Conservation (phyloP, 2,113 vertebrate species). For the Ciconia stormi region DNA sequence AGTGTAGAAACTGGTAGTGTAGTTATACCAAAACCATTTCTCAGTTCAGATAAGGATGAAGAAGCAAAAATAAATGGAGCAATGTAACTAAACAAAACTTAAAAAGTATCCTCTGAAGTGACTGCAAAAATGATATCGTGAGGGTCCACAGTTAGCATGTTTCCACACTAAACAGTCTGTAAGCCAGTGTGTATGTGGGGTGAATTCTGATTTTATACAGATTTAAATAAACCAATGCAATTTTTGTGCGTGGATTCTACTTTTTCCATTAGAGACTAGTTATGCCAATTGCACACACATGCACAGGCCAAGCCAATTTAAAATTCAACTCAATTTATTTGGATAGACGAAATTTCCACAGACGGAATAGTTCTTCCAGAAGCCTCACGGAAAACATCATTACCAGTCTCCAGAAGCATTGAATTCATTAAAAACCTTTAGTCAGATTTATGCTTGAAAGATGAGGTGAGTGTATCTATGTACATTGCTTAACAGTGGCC, state of each 20-base stretch:
- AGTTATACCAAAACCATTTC: background rate
- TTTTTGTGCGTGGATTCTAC: background rate
- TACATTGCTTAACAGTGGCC: background rate
- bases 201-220: background rate
- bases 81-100: background rate
- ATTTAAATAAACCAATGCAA: background rate
- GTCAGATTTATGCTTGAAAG: background rate
- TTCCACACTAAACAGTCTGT: background rate
- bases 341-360: background rate
- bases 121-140: background rate
- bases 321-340: background rate
- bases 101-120: background rate
- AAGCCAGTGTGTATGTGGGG: background rate
- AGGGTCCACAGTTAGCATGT: background rate
- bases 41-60: background rate
- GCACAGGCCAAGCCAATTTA: background rate
- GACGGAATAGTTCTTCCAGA: background rate
- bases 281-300: background rate
- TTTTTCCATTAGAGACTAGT: background rate
- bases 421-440: background rate
- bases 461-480: background rate
- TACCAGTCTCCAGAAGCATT: background rate
- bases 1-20: background rate
- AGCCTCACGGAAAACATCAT: background rate
- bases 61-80: background rate